phyloP scores from a whole-genome alignment of 2,113 vertebrate species.

The Cephalopterus ornatus region DNA sequence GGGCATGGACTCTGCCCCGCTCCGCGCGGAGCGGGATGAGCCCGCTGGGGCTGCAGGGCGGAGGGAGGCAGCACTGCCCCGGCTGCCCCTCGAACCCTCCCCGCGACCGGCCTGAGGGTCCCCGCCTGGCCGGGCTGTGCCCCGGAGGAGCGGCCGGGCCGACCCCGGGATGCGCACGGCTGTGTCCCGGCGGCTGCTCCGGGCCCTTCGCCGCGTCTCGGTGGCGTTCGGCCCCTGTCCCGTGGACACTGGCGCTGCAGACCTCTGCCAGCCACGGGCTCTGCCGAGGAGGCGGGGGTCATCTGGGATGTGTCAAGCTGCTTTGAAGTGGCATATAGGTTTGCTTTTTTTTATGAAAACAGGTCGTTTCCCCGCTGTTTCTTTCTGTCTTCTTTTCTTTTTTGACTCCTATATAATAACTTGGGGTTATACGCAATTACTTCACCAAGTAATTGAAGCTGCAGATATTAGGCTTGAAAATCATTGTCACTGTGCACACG shows the following conservation, averaged over 20 bases:
- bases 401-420: background rate
- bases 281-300: background rate
- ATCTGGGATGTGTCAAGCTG: background rate
- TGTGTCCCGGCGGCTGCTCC: background rate
- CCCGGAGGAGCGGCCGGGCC: background rate
- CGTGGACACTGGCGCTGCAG: background rate
- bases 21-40: background rate
- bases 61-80: background rate
- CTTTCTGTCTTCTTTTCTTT: background rate
- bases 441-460: background rate
- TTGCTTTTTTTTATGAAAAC: background rate
- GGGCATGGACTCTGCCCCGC: background rate
- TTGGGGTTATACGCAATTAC: rapidly evolving
- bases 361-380: rapidly evolving
- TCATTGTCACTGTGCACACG: rapidly evolving
- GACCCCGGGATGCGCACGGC: background rate
- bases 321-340: background rate
- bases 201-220: background rate
- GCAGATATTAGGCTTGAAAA: background rate
- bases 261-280: background rate
- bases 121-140: background rate
- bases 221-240: background rate
- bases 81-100: too few species aligned
- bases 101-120: background rate
- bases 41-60: background rate